Evolutionary conservation across 2,888 invertebrate genomes (phyloP), one percentile per base, ranked within the genome.

Genomic region (Tuberolachnus salignus): DNA sequence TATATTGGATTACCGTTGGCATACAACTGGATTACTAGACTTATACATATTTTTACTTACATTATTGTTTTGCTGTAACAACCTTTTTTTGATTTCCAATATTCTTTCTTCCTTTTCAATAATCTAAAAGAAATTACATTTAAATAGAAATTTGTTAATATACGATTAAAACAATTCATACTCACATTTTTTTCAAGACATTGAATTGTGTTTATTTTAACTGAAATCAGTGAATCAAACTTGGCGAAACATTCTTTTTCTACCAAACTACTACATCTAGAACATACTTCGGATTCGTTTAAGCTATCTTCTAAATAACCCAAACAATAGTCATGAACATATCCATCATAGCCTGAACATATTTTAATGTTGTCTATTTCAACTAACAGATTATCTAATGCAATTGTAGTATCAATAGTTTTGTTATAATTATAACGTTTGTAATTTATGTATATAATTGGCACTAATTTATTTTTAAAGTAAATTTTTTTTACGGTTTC

Each of bases 371-470:
- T 6, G 26, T 69, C 51, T 23, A 78, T 51, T 51, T 61, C 26
- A 14, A 13, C 9, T 10, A 78, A n/a, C 21, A 78, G 69, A 23
- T 42, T 61, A 51, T 78, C 59, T 23, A 78, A 51, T 23, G 69
- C 51, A 14, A 8, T 13, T 14, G 51, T 61, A 61, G 46, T 51
- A 59, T 51, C 26, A 13, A 78, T 51, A 19, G 34, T 2, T 16
- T n/a, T 10, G 16, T 51, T 51, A 1, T n/a, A 46, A 1, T 51
- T 11, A n/a, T 61, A 78, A 1, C 1, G 11, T 9, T 51, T 69
- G 0, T 34, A 9, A 9, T 53, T 51, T 21, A 69, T 53, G 10
- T 13, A 10, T 14, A 78, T 78, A 11, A 1, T 16, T 14, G 78
- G 78, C 10, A 42, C 23, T 21, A 78, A 46, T 1, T 51, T 57